These are phyloP conservation scores for Copidosoma aretas DNA, from an alignment of 2,888 invertebrate genomes.

Conservation along the genomic window DNA sequence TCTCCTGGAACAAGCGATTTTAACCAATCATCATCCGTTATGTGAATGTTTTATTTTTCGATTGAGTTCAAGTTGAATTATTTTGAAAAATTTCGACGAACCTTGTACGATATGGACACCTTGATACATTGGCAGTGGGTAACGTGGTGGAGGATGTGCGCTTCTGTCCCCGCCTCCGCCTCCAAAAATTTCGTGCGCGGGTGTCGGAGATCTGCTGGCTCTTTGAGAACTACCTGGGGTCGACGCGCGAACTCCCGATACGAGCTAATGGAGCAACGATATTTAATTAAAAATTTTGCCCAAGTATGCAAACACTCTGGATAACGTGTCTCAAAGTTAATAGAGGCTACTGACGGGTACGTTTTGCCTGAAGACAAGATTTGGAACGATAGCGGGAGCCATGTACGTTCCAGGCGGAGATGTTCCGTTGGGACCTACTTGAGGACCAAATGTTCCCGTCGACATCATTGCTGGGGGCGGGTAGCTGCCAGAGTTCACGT, in stretches of 20 bases:
- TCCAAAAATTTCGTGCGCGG: conserved; percentile 57
- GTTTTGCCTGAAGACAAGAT: conserved; percentile 59
- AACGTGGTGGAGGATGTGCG: conserved; percentile 58
- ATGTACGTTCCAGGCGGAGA: conserved; percentile 57
- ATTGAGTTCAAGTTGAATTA: neutral
- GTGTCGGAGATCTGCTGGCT: conserved; percentile 59
- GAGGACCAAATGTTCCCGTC: conserved; percentile 55
- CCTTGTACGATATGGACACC: conserved; percentile 61
- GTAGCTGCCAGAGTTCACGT: conserved; percentile 58
- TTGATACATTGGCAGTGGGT: conserved; percentile 62
- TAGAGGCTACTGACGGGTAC: conserved; percentile 52
- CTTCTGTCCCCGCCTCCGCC: conserved; percentile 56
- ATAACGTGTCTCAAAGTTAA: neutral
- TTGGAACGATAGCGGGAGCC: conserved; percentile 57
- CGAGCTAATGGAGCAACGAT: conserved; percentile 44
- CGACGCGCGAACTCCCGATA: conserved; percentile 56
- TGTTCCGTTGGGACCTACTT: conserved; percentile 53
- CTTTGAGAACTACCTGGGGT: conserved; percentile 58
- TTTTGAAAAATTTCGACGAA: conserved; percentile 30
- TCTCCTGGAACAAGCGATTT: conserved; percentile 45
- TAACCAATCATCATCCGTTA: neutral
- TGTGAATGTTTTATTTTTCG: neutral
- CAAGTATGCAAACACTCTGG: no score
- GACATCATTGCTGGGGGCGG: conserved; percentile 55
- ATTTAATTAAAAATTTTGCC: neutral